Percentiles rank a stretch among this genome's conserved stretches.
These are phyloP conservation scores for Deroplatys truncata DNA, from an alignment of 2,888 invertebrate genomes.

Conservation along the genomic window DNA sequence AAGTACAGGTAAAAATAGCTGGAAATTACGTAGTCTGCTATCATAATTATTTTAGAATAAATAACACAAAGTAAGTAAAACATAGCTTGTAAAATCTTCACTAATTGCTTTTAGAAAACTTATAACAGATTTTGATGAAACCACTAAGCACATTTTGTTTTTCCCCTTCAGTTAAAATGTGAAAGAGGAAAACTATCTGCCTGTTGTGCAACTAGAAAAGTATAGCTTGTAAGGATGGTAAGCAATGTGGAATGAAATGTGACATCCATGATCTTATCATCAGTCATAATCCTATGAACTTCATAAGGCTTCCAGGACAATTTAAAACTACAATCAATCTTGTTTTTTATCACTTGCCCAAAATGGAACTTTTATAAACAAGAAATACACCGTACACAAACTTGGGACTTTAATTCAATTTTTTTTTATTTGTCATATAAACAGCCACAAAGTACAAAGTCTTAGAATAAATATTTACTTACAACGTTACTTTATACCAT, in stretches of 20 bases:
- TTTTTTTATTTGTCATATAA: neutral
- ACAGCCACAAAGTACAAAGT: slow-evolving; percentile 23
- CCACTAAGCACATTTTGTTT: neutral
- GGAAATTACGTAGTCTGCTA: no score
- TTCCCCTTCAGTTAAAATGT: neutral
- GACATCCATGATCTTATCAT: neutral
- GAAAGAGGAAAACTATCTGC: neutral
- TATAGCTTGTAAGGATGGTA: neutral
- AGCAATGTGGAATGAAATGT: neutral
- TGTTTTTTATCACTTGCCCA: neutral
- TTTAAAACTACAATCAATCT: neutral
- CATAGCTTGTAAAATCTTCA: no score
- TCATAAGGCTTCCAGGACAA: neutral
- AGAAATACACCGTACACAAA: slow-evolving; percentile 7
- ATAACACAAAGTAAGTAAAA: no score
- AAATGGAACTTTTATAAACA: neutral
- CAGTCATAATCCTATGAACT: neutral
- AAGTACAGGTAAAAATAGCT: no score
- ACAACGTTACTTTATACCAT: neutral
- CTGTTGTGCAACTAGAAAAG: neutral
- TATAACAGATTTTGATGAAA: neutral
- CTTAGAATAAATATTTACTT: neutral
- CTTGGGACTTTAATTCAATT: slow-evolving; percentile 20
- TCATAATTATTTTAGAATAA: no score
- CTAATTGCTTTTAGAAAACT: neutral